A percentile compares a stretch with the other conserved stretches of the same genome.
phyloP scores from a whole-genome alignment of 2,113 vertebrate species.

The Gopherus flavomarginatus region DNA sequence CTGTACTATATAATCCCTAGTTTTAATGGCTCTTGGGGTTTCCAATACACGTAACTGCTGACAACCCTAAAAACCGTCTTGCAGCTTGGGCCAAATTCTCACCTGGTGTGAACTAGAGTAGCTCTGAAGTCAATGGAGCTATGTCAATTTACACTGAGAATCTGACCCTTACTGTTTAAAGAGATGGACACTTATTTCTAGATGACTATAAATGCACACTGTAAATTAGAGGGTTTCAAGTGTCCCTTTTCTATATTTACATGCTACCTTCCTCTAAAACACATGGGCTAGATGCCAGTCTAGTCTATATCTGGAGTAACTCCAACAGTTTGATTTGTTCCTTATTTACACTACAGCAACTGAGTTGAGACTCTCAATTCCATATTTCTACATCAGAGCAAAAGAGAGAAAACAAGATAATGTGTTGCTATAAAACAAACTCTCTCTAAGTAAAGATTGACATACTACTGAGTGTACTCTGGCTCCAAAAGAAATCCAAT shows the following conservation, averaged over 20 bases:
- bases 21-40: background rate
- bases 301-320: background rate
- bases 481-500: background rate
- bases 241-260: background rate
- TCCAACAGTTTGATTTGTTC: background rate
- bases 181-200: background rate
- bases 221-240: background rate
- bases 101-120: background rate
- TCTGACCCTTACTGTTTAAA: background rate
- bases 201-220: background rate
- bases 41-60: background rate
- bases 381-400: background rate
- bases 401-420: background rate
- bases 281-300: background rate
- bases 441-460: background rate
- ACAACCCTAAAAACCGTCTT: background rate
- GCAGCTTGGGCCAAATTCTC: background rate
- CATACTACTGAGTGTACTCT: background rate
- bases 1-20: background rate
- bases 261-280: background rate
- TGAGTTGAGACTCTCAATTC: background rate
- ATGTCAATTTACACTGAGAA: background rate
- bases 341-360: background rate
- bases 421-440: background rate
- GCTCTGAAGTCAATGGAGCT: background rate